A percentile compares a stretch with the other conserved stretches of the same genome.
Evolutionary conservation across 2,888 invertebrate species (phyloP).

Genomic region (Microctonus brassicae): DNA sequence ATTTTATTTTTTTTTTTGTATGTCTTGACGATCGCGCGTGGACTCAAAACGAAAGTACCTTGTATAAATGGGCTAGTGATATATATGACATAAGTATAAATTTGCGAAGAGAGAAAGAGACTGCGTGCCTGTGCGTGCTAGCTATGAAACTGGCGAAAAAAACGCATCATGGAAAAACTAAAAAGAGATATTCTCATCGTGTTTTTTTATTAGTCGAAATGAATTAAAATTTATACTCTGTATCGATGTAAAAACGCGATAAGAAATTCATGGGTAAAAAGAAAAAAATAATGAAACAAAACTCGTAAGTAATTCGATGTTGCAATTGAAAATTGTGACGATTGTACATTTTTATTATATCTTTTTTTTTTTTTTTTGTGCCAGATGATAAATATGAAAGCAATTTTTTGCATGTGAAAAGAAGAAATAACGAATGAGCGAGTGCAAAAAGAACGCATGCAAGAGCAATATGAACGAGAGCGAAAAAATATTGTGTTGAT

Average conservation of each 20-base stretch:
- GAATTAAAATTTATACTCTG: constrained; percentile 38
- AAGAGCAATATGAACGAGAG: constrained; percentile 4
- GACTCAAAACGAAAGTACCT: constrained; percentile 48
- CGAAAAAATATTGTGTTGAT: background rate
- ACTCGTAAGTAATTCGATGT: constrained; percentile 19
- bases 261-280: constrained; percentile 20
- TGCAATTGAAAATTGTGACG: constrained; percentile 37
- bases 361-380: constrained; percentile 43
- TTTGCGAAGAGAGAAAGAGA: constrained; percentile 38
- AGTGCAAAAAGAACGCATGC: constrained; percentile 10
- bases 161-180: constrained; percentile 30
- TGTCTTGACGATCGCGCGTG: constrained; percentile 48
- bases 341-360: no score
- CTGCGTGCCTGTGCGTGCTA: constrained; percentile 40
- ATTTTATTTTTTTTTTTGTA: constrained; percentile 25
- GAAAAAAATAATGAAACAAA: constrained; percentile 24
- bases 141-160: constrained; percentile 27
- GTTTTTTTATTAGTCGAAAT: constrained; percentile 20
- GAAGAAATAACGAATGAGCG: constrained; percentile 7
- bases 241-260: constrained; percentile 35
- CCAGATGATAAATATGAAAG: constrained; percentile 37
- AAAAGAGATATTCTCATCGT: constrained; percentile 35
- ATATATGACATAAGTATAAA: constrained; percentile 41
- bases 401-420: constrained; percentile 18
- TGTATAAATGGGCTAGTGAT: constrained; percentile 52